Evolutionary conservation across 2,797 vertebrate species (phyloP).

Genomic region (Lacerta viridis): DNA sequence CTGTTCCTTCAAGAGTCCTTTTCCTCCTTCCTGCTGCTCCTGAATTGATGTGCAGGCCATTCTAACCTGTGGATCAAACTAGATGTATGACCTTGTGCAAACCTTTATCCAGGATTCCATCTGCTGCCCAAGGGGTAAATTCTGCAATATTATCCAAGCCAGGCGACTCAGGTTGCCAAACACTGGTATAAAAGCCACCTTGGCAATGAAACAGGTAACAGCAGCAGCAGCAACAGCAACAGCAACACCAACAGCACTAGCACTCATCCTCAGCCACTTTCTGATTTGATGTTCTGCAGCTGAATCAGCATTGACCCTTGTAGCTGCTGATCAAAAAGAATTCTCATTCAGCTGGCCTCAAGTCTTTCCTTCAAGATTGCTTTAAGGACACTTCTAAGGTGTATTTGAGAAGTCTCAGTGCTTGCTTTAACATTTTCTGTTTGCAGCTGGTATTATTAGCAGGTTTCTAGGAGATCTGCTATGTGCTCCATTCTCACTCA

Average conservation of each 20-base stretch:
- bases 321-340: too few species aligned
- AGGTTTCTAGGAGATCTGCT: not conserved
- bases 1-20: not conserved
- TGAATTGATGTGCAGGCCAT: not conserved
- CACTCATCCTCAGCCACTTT: too few species aligned
- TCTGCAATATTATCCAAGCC: not conserved
- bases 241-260: too few species aligned
- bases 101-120: not conserved
- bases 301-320: too few species aligned
- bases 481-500: not conserved
- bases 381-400: not conserved
- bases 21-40: not conserved
- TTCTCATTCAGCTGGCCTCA: not conserved
- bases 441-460: not conserved
- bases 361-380: not conserved
- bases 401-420: not conserved
- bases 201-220: too few species aligned
- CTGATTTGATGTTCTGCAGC: too few species aligned
- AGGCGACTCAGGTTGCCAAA: not conserved
- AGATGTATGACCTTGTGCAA: not conserved
- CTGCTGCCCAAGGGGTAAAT: not conserved
- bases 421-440: not conserved
- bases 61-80: not conserved
- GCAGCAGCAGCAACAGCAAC: too few species aligned
- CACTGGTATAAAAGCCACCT: not conserved